Evolutionary conservation across 2,888 invertebrate genomes (phyloP).

Genomic region (Heliothis peltigera): DNA sequence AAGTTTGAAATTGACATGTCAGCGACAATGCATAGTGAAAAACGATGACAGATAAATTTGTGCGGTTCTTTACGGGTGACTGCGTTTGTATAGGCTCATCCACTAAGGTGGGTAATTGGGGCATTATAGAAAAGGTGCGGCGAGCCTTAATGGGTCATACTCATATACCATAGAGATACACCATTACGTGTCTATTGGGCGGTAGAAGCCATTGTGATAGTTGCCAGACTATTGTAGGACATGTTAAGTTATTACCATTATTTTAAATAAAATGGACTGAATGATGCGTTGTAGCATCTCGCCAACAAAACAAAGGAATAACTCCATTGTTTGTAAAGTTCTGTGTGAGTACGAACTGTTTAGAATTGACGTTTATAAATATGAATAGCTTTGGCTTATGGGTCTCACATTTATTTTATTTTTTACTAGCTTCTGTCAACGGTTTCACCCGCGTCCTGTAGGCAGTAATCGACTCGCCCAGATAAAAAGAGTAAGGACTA

Average conservation of each 20-base stretch:
- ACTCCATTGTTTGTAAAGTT: conserved; percentile 69
- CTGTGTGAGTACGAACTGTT: conserved; percentile 28
- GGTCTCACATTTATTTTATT: conserved; percentile 7
- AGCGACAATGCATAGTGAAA: conserved; percentile 29
- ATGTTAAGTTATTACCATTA: conserved; percentile 71
- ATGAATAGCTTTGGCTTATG: conserved; percentile 18
- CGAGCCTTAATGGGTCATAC: conserved; percentile 75
- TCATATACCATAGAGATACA: conserved; percentile 65
- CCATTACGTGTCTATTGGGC: conserved; percentile 74
- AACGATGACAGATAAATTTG: conserved; percentile 47
- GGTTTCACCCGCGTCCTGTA: too few species aligned
- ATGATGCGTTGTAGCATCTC: conserved; percentile 56
- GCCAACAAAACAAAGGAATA: conserved; percentile 64
- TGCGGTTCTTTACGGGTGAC: conserved; percentile 69
- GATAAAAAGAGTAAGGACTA: too few species aligned
- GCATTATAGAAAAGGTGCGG: conserved; percentile 79
- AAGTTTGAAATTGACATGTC: conserved; percentile 33
- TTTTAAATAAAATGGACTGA: conserved; percentile 46
- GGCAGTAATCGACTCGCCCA: too few species aligned
- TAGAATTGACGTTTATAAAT: conserved; percentile 18
- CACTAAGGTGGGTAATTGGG: conserved; percentile 75
- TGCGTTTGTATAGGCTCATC: conserved; percentile 66
- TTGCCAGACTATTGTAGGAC: conserved; percentile 67
- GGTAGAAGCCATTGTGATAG: conserved; percentile 80
- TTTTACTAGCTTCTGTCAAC: too few species aligned